phyloP scores from a whole-genome alignment of 2,888 invertebrate genomes.

The Trachelus iudaicus region DNA sequence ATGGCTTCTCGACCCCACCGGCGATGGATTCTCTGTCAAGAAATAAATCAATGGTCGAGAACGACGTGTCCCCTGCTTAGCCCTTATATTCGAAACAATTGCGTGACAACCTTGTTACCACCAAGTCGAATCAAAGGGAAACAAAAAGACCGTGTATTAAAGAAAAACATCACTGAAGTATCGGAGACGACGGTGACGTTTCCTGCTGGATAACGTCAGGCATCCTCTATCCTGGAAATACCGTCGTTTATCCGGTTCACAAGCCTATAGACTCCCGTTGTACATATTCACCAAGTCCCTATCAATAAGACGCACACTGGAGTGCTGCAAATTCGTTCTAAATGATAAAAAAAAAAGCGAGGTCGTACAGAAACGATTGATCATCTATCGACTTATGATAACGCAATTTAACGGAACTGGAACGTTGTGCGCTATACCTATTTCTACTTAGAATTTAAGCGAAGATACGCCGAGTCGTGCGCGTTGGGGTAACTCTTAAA shows the following conservation, averaged over 20 bases:
- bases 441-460: conserved; percentile 32
- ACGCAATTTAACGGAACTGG: conserved; percentile 39
- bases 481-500: conserved; percentile 36
- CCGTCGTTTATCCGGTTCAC: not conserved
- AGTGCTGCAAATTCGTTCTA: not conserved
- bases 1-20: conserved; percentile 94
- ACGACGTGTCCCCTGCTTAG: not conserved
- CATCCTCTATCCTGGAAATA: not conserved
- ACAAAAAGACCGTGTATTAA: not conserved
- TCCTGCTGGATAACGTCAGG: not conserved
- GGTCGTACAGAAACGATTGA: not conserved
- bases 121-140: conserved; percentile 4
- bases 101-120: not conserved
- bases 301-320: not conserved
- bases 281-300: conserved; percentile 6
- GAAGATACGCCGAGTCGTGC: conserved; percentile 16
- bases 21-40: conserved; percentile 89
- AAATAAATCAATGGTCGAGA: conserved; percentile 69
- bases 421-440: conserved; percentile 26
- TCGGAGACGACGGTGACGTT: not conserved
- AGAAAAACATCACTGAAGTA: not conserved
- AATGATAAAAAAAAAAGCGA: not conserved
- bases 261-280: not conserved
- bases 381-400: conserved; percentile 10
- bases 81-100: not conserved